These are phyloP conservation scores for Druon quercuslanigerum DNA, from an alignment of 1,140 invertebrate species.

Conservation along the genomic window DNA sequence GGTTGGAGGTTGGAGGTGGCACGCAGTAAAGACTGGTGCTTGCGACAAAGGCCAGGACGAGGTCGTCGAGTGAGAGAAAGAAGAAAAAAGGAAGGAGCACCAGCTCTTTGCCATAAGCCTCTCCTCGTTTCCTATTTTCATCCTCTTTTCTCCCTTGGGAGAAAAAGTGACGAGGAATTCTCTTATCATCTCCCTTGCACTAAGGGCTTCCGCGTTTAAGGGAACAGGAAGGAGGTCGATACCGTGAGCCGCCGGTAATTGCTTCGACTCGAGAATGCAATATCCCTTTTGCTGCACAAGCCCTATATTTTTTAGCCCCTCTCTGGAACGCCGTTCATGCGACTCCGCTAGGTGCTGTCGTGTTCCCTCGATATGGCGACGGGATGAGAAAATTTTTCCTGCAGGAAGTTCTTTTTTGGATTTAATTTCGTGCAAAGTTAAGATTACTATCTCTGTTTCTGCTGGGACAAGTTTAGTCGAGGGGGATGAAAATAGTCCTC, in stretches of 20 bases:
- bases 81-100: conserved; percentile 12
- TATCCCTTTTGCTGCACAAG: conserved; percentile 37
- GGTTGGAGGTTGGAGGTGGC: conserved; percentile 12
- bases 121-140: conserved; percentile 5
- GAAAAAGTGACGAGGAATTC: neutral
- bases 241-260: conserved; percentile 49
- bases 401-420: no score
- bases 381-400: neutral
- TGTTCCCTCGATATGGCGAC: conserved; percentile 2
- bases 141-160: neutral
- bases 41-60: conserved; percentile 29
- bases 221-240: conserved; percentile 27
- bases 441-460: neutral
- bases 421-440: no score
- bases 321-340: conserved; percentile 9
- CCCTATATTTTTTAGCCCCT: conserved; percentile 23
- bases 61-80: conserved; percentile 16
- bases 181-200: conserved; percentile 21
- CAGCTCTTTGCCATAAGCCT: conserved; percentile 23
- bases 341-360: neutral
- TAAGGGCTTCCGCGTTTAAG: conserved; percentile 16
- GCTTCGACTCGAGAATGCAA: conserved; percentile 56
- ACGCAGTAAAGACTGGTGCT: conserved; percentile 20
- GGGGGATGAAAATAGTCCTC: neutral
- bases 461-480: neutral